Base-by-base conservation (phyloP, 2,113 vertebrate species). In the Phylloscopus whistleri region DNA sequence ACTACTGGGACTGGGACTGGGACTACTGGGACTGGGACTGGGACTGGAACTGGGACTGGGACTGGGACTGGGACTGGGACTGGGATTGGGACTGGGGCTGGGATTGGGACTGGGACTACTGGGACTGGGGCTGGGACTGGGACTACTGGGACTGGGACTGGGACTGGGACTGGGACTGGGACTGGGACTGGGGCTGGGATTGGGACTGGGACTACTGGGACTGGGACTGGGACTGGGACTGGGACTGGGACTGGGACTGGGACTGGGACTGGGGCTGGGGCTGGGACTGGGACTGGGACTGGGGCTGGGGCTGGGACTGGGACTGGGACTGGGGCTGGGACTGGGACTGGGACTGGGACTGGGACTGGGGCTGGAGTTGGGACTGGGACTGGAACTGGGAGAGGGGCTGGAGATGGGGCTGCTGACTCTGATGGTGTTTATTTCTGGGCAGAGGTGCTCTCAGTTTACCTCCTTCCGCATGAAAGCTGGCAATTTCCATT, bases 231-330 rank as follows among this genome's bases (percentile, higher is more conserved):
- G n/a, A n/a, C n/a, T n/a, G n/a, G n/a, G n/a, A n/a, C n/a, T n/a
- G n/a, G 62, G 35, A 3, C 49, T 48, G 21, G 31, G 43, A 1
- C 6, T n/a, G 63, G 41, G 20, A 6, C 30, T 17, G 44, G 51
- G 30, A 8, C 6, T 72, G 21, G 22, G 30, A 3, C n/a, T n/a
- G n/a, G n/a, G n/a, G n/a, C n/a, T n/a, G n/a, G n/a, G 20, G 1
- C 5, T 49, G n/a, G 15, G 5, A 1, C 5, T 59, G 27, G 11
- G 9, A 1, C 7, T 22, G n/a, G 16, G 5, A 3, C 2, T 67
- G 3, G 3, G 16, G 76, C 7, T 22, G n/a, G 16, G 4, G 2
- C 3, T 67, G 3, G 16, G 76, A 4, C 3, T 26, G 52, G 52
- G 52, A 0, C 3, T 49, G 23, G 11, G 48, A 7, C 8, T 0